Evolutionary conservation across 2,888 invertebrate genomes (phyloP).

Genomic region (Epirrhoe alternata): DNA sequence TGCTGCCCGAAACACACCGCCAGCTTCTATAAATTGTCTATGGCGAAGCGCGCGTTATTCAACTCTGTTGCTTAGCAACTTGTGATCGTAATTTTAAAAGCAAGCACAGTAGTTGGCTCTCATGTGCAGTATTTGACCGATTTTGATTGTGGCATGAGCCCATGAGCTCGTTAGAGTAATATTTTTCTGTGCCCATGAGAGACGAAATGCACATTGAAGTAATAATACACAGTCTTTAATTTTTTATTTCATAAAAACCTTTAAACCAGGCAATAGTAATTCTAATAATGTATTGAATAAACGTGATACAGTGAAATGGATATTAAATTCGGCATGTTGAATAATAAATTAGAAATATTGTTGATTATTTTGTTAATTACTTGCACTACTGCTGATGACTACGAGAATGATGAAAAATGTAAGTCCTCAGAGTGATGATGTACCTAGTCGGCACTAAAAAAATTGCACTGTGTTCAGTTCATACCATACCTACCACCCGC

Average conservation of each 20-base stretch:
- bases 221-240: neutral
- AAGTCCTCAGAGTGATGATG: slow-evolving; percentile 45
- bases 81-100: slow-evolving; percentile 49
- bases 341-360: slow-evolving; percentile 46
- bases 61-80: slow-evolving; percentile 80
- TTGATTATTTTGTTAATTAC: slow-evolving; percentile 49
- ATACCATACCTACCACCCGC: neutral
- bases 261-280: no score
- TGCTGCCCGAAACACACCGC: neutral
- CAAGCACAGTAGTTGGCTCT: slow-evolving; percentile 36
- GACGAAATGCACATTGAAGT: no score
- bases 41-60: slow-evolving; percentile 71
- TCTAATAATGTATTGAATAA: slow-evolving; percentile 20
- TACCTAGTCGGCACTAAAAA: neutral
- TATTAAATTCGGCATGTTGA: slow-evolving; percentile 50
- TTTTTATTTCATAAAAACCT: neutral
- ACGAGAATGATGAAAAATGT: slow-evolving; percentile 67
- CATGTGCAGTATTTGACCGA: slow-evolving; percentile 57
- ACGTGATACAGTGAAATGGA: slow-evolving; percentile 31
- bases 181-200: no score
- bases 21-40: slow-evolving; percentile 41
- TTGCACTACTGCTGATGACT: slow-evolving; percentile 59
- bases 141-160: slow-evolving; percentile 50
- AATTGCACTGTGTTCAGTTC: neutral
- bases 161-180: slow-evolving; percentile 22